Evolutionary conservation across 2,113 vertebrate genomes (phyloP).

Genomic region (Cochlearius cochlearius): DNA sequence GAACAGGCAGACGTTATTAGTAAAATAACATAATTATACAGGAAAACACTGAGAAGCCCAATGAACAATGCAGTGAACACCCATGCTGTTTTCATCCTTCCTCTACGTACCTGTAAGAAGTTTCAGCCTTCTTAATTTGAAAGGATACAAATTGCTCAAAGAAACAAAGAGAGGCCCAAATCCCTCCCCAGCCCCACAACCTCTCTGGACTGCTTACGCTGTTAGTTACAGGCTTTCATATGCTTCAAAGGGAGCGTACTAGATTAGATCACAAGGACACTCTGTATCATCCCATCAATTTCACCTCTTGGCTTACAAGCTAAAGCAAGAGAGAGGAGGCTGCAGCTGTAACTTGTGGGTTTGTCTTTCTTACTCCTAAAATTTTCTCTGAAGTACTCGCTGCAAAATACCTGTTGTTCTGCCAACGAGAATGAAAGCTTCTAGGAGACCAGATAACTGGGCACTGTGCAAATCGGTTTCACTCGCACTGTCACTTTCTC

Average conservation of each 20-base stretch:
- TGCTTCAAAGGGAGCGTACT: rapidly evolving
- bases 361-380: not conserved
- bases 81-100: not conserved
- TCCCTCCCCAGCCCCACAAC: not conserved
- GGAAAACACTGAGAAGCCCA: not conserved
- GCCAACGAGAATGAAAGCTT: not conserved
- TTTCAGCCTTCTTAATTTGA: not conserved
- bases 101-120: not conserved
- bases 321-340: not conserved
- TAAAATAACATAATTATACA: not conserved
- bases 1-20: not conserved
- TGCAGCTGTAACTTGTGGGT: not conserved
- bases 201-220: not conserved
- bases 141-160: not conserved
- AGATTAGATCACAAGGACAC: not conserved
- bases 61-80: not conserved
- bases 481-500: not conserved
- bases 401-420: not conserved
- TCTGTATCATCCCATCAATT: not conserved
- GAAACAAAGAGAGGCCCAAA: not conserved
- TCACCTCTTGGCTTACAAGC: not conserved
- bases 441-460: not conserved
- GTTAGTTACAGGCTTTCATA: not conserved
- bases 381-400: not conserved
- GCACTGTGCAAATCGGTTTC: not conserved